These are phyloP conservation scores for Aspidiotus rigidus DNA, from an alignment of 2,888 invertebrate species.

Conservation along the genomic window DNA sequence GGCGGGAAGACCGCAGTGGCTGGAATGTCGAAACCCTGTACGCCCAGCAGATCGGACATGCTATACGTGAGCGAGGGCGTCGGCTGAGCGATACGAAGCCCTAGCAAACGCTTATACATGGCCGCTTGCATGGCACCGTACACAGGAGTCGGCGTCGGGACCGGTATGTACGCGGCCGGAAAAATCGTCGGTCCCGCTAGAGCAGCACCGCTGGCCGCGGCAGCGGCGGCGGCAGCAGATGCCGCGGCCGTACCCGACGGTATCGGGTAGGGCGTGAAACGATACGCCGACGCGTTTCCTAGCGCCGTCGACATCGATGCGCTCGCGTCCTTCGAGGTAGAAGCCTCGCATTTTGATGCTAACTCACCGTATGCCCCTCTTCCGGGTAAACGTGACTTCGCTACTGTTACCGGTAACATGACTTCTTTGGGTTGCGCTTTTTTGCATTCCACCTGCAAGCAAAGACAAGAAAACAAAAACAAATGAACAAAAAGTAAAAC, in stretches of 20 bases:
- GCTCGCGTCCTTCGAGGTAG: conserved; percentile 39
- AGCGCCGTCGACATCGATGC: conserved; percentile 44
- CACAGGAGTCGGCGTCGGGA: conserved; percentile 35
- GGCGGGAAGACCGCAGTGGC: conserved; percentile 38
- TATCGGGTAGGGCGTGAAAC: conserved; percentile 56
- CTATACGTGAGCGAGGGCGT: conserved; percentile 48
- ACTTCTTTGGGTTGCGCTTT: conserved; percentile 99
- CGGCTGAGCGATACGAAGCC: conserved; percentile 34
- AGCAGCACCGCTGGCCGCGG: conserved; percentile 35
- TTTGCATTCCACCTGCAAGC: conserved; percentile 92
- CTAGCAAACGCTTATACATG: conserved; percentile 36
- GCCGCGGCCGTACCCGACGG: conserved; percentile 40
- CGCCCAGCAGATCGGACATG: conserved; percentile 61
- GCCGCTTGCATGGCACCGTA: conserved; percentile 36
- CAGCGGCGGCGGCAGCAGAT: conserved; percentile 25
- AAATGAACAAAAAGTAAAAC: background rate
- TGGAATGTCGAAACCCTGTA: conserved; percentile 56
- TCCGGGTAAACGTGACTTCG: conserved; percentile 89
- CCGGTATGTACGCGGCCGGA: conserved; percentile 33
- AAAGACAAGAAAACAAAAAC: conserved; percentile 1
- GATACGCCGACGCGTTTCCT: conserved; percentile 47
- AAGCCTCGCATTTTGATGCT: conserved; percentile 34
- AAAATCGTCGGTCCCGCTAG: conserved; percentile 19
- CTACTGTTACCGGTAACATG: conserved; percentile 95
- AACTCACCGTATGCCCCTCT: conserved; percentile 96